Base-by-base conservation (phyloP, 2,113 vertebrate species). In the Gavia stellata region DNA sequence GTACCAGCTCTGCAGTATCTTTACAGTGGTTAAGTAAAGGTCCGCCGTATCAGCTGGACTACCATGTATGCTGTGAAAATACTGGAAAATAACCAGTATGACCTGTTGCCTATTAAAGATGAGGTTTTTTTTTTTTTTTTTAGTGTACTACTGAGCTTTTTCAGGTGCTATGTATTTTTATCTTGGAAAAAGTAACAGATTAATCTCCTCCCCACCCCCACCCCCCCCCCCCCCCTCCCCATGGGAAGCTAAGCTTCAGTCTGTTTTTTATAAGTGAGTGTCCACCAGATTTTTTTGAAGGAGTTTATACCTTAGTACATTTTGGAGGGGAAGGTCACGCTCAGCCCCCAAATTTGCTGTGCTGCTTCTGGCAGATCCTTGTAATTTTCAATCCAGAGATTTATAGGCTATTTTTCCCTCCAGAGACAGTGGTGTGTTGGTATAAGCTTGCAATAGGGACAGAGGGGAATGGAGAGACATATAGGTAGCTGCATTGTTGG, bases 171-270 rank as follows among this genome's bases (percentile, higher is more conserved):
- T 50, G 10, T 52, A 38, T 92, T 90, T 86, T 80, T 78, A 5
- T 81, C 34, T 83, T 92, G 59, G 67, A 77, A 77, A 68, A 80
- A 52, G 40, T 26, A 33, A 50, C 34, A 86, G 44, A 36, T 59
- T 58, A 28, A 79, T 56, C 4, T 61, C 29, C 5, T 40, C 4
- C 15, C 23, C 3, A 1, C 15, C 13, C 18, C 14, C 10, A 1
- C 5, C 3, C 1, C 15, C 13, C 18, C 14, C 10, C 1, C 5
- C 3, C 19, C 31, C 3, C 5, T 4, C 31, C 5, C 31, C 31
- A 31, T 33, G 45, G 63, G 55, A 91, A 84, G 14, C n/a, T 44
- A 81, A 74, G 25, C 86, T 79, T 81, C 50, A 67, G 8, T 78
- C 63, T 88, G 19, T 28, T 92, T 92, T 80, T 80, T 49, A 10